Evolutionary conservation across 2,888 invertebrate species (phyloP), one percentile per base, ranked within the genome.

Genomic region (Conus canariensis): DNA sequence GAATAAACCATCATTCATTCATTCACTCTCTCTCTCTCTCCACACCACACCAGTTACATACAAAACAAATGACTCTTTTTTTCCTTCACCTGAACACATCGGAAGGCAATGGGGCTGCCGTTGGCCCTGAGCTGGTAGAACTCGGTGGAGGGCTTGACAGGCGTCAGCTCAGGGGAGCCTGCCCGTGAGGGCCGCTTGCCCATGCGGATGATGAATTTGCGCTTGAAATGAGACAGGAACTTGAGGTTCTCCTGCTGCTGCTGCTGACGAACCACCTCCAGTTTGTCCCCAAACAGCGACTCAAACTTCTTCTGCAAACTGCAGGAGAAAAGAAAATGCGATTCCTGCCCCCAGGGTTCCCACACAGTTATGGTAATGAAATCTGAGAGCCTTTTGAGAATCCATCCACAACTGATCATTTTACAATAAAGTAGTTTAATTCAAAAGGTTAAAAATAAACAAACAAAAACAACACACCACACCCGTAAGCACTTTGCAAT

Each of bases 201-300:
- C 80, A 94, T 92, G 82, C 98, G 98, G 91, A 99, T 99, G 80
- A 99, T 98, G 97, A 99, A 99, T 96, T 98, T 98, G 91, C 98
- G 97, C 95, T 99, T 98, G 96, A 99, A 99, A 96, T 99, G 99
- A 4, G 99, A 98, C 97, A 99, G 98, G 95, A 99, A 99, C 96
- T 96, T 99, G 92, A 99, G 97, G 96, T 99, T 99, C 96, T 99
- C 99, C 96, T 99, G 99, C 96, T 99, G 99, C 96, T 99, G 99
- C 96, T 99, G 98, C 22, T 99, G 99, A 88, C 99, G 97, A 3
- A 99, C 98, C 0, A 99, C 99, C 96, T 99, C 99, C 94, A 99
- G 96, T 95, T 98, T 98, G 95, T 98, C 98, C 22, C 98, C 98
- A 95, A 99, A 99, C 93, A 98, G 97, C 0, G 98, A 97, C 96